phyloP scores from a whole-genome alignment of 1,140 invertebrate genomes.

The Neodiprion lecontei region DNA sequence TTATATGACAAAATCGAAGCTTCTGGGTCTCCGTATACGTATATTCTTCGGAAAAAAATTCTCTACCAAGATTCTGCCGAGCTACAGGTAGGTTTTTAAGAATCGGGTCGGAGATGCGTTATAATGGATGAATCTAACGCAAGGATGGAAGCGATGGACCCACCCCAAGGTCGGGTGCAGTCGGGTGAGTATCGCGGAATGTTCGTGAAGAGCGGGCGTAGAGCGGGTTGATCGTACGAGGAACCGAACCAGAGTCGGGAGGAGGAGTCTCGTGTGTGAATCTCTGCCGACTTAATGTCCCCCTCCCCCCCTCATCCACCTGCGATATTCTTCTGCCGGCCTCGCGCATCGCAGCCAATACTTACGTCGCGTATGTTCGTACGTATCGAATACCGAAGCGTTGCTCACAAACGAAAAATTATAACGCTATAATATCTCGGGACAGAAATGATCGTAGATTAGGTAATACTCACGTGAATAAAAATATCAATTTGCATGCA shows the following conservation, averaged over 20 bases:
- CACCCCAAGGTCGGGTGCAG: slow-evolving; percentile 14
- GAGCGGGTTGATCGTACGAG: slow-evolving; percentile 11
- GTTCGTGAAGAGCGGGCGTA: slow-evolving; percentile 5
- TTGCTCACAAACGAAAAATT: too few species aligned
- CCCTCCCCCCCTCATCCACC: neutral
- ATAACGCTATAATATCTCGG: too few species aligned
- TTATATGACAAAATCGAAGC: too few species aligned
- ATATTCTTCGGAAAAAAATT: too few species aligned
- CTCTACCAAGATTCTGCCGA: too few species aligned
- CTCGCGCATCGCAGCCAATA: neutral
- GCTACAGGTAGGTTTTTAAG: too few species aligned
- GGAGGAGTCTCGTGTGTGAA: slow-evolving; percentile 3
- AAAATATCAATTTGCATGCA: too few species aligned
- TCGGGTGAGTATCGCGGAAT: slow-evolving; percentile 8
- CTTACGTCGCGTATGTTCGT: neutral
- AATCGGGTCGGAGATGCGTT: too few species aligned
- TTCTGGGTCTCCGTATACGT: too few species aligned
- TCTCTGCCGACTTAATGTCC: neutral
- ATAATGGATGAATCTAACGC: too few species aligned
- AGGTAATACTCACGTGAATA: too few species aligned
- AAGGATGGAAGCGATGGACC: neutral
- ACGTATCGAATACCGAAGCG: neutral
- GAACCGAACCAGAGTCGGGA: neutral
- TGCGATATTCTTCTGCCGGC: neutral
- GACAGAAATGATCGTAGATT: too few species aligned